Evolutionary conservation across 64 coral and sea anemone species (phyloP), one percentile per base, ranked within the genome.

Genomic region (Hydrozoanthus tunicans): DNA sequence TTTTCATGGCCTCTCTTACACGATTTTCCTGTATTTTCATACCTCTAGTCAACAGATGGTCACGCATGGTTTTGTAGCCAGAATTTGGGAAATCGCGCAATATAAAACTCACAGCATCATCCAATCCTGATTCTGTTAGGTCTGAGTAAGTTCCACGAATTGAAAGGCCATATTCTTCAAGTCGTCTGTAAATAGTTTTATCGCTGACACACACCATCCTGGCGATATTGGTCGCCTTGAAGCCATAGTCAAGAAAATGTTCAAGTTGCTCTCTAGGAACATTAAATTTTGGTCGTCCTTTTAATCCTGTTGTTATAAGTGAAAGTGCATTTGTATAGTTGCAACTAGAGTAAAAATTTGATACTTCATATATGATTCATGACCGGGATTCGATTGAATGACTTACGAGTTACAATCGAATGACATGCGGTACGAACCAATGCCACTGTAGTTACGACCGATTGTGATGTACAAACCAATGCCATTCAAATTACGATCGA

Each of bases 31-130:
- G 93, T 55, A 94, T 62, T 71, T 90, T 94, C 43, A 76, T 60
- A 77, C 89, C 89, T 63, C 89, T 53, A 52, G 93, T 85, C 56
- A 94, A 90, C 27, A 94, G 81, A 85, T 94, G 72, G 7, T 88
- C 88, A 52, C 88, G 67, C 86, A 90, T 90, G 70, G 55, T 84
- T 79, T 94, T 85, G 56, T 94, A 94, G 17, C 88, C 88, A 90
- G 77, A 73, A 56, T 90, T 94, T 32, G 86, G 89, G 84, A 94
- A 91, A 58, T 94, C 70, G 56, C 74, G 59, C 56, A 70, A 83
- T n/a, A 93, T 76, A 62, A 69, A n/a, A 61, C 32, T 90, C 11
- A 94, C 59, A 63, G 90, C 59, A 7, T 90, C 88, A 77, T 94
- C 86, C 51, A 90, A 70, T 58, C 90, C 86, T 60, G 57, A 12